Percentiles rank a stretch among this genome's conserved stretches.
Conservation (phyloP, 2,797 vertebrate species). For the Avahi laniger region DNA sequence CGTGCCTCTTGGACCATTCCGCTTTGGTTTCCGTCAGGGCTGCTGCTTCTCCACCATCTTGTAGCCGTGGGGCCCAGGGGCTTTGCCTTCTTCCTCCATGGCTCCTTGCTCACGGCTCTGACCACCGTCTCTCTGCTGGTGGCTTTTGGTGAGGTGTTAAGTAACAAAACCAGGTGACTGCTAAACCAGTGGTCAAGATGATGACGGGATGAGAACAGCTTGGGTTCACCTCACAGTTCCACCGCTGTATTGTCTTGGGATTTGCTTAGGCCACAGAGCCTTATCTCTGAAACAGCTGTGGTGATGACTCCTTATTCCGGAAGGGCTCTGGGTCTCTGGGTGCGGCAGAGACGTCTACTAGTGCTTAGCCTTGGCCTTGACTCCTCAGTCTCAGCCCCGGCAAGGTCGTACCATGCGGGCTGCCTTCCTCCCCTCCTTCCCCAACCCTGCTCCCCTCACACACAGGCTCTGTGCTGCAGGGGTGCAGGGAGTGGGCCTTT, state of each 20-base stretch:
- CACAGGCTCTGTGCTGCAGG: neutral
- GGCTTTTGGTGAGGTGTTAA: neutral
- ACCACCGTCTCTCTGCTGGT: neutral
- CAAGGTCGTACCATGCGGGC: fast-evolving
- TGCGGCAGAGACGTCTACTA: neutral
- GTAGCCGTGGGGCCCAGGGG: neutral
- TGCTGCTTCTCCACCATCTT: neutral
- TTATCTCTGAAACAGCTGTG: neutral
- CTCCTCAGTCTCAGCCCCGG: neutral
- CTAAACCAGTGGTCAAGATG: neutral
- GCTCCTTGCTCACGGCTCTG: neutral
- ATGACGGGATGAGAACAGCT: neutral
- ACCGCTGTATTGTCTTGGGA: neutral
- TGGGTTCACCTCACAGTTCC: neutral
- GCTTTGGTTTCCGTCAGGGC: neutral
- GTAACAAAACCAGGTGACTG: neutral
- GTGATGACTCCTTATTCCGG: neutral
- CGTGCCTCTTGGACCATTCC: fast-evolving
- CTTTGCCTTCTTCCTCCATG: neutral
- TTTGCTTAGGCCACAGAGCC: neutral
- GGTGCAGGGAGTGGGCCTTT: no score
- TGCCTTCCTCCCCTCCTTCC: neutral
- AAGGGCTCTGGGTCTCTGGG: neutral
- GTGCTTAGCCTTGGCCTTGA: neutral
- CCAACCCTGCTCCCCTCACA: neutral